Conservation (phyloP, 2,888 invertebrate species). For the Leptura quadrifasciata region DNA sequence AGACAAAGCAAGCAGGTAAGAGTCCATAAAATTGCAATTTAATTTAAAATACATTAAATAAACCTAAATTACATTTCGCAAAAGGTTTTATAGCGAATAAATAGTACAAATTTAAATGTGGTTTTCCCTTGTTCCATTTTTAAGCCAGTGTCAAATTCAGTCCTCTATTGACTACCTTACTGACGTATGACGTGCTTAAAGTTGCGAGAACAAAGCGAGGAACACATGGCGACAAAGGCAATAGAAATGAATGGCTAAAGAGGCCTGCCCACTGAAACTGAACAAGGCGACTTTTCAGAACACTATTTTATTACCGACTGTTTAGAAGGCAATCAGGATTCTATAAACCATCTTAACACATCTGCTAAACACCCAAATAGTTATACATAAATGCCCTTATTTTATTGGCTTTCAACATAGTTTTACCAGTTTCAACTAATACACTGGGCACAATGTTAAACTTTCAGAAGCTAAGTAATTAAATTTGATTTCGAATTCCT, state of each 20-base stretch:
- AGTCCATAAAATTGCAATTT: too few relatives aligned
- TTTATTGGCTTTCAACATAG: conserved; percentile 25
- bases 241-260: conserved; percentile 46
- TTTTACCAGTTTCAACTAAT: conserved; percentile 2
- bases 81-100: too few relatives aligned
- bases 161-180: not conserved
- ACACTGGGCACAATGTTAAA: not conserved
- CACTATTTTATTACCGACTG: conserved; percentile 49
- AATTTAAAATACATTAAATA: too few relatives aligned
- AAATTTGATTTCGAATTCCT: conserved; percentile 20
- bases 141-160: not conserved
- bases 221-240: conserved; percentile 42
- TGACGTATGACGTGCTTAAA: not conserved
- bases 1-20: too few relatives aligned
- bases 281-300: conserved; percentile 55
- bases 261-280: conserved; percentile 41
- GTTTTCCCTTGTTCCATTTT: not conserved
- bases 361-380: conserved; percentile 58
- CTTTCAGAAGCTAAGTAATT: conserved; percentile 13
- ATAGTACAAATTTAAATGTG: not conserved
- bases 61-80: too few relatives aligned
- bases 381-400: conserved; percentile 44
- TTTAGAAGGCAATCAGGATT: conserved; percentile 55
- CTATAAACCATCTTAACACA: conserved; percentile 57
- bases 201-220: conserved; percentile 20